These are phyloP conservation scores for Agrotis clavis DNA, from an alignment of 2,888 invertebrate species.

Conservation along the genomic window DNA sequence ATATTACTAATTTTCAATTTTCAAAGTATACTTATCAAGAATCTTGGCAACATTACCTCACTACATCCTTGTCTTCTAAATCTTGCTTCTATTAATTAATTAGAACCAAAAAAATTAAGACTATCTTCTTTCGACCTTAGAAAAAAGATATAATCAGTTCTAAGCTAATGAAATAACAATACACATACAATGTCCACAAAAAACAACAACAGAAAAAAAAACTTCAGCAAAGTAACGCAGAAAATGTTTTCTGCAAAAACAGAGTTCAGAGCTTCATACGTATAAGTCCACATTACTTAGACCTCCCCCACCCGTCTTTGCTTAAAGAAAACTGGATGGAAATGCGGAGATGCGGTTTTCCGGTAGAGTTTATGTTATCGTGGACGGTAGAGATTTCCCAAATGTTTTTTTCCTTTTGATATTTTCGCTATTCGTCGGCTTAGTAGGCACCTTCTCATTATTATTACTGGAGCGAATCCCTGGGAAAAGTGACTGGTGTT, in stretches of 20 bases:
- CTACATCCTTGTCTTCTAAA: not conserved
- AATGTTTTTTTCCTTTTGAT: constrained; percentile 77
- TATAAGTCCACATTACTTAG: constrained; percentile 59
- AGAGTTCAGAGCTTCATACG: constrained; percentile 68
- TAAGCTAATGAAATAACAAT: constrained; percentile 58
- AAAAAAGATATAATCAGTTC: constrained; percentile 16
- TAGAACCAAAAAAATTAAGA: not conserved
- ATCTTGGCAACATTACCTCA: not conserved
- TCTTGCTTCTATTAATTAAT: not conserved
- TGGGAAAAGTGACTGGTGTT: constrained; percentile 72
- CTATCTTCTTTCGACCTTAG: not conserved
- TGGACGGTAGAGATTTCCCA: constrained; percentile 75
- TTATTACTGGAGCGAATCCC: constrained; percentile 74
- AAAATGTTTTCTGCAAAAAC: constrained; percentile 76
- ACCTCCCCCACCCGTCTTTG: constrained; percentile 56
- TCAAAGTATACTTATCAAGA: too few relatives aligned
- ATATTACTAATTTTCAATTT: not conserved
- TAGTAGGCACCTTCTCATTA: constrained; percentile 67
- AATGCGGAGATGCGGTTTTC: constrained; percentile 25
- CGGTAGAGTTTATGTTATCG: constrained; percentile 59
- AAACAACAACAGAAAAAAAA: constrained; percentile 67
- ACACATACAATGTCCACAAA: constrained; percentile 33
- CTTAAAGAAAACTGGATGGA: constrained; percentile 23
- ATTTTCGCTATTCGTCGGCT: constrained; percentile 73
- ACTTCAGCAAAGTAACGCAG: constrained; percentile 68